phyloP scores from a whole-genome alignment of 2,888 invertebrate genomes.

The Hylaea fasciaria region DNA sequence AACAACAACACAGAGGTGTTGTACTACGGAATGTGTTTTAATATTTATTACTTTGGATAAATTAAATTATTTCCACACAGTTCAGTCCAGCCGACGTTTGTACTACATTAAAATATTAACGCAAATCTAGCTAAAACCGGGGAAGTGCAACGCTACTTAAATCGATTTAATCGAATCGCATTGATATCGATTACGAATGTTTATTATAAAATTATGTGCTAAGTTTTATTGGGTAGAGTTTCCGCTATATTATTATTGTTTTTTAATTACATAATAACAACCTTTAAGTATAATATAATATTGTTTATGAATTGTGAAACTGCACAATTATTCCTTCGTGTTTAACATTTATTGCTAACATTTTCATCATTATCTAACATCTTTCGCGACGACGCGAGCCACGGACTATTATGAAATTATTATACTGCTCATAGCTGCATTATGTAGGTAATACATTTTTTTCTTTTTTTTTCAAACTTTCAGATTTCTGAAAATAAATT shows the following conservation, averaged over 20 bases:
- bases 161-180: slow-evolving; percentile 15
- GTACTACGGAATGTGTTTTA: slow-evolving; percentile 60
- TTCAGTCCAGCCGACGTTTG: slow-evolving; percentile 55
- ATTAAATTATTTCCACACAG: slow-evolving; percentile 65
- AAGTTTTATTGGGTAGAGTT: slow-evolving; percentile 17
- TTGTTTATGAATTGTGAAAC: slow-evolving; percentile 1
- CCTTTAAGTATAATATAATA: too few species aligned
- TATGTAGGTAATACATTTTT: too few species aligned
- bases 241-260: not conserved
- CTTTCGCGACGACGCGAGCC: slow-evolving; percentile 13
- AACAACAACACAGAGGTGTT: slow-evolving; percentile 44
- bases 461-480: too few species aligned
- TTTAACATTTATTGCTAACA: slow-evolving; percentile 38
- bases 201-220: slow-evolving; percentile 12
- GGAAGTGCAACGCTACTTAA: slow-evolving; percentile 4
- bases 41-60: slow-evolving; percentile 63
- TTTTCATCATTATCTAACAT: slow-evolving; percentile 33
- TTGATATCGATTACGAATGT: slow-evolving; percentile 13
- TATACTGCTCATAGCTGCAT: not conserved
- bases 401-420: slow-evolving; percentile 26
- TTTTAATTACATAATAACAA: too few species aligned
- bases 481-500: too few species aligned
- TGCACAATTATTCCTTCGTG: slow-evolving; percentile 24
- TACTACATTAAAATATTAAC: slow-evolving; percentile 62
- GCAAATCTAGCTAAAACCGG: slow-evolving; percentile 23